Conservation (phyloP, 2,113 vertebrate genomes). For the Heterotilapia buettikoferi region DNA sequence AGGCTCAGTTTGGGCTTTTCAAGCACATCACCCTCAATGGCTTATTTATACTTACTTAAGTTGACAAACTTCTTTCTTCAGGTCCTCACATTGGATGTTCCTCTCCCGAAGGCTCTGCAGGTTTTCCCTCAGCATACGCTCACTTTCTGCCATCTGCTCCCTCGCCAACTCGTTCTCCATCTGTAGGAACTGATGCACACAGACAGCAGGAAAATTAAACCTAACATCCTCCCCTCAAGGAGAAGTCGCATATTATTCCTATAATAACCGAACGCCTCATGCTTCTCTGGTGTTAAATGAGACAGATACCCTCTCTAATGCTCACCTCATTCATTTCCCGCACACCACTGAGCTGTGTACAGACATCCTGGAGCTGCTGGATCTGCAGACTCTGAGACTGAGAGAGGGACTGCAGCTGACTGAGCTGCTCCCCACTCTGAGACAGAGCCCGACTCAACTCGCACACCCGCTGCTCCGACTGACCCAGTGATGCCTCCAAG, state of each 20-base stretch:
- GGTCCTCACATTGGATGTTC: conserved; percentile 78
- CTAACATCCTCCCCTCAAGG: neutral
- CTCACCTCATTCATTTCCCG: conserved; percentile 81
- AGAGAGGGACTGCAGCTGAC: conserved; percentile 45
- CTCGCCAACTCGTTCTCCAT: conserved; percentile 80
- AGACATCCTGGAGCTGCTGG: conserved; percentile 63
- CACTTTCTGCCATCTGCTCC: conserved; percentile 80
- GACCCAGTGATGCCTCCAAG: conserved; percentile 38
- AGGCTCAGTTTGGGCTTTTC: neutral
- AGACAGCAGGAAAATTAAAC: neutral
- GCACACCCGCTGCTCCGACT: conserved; percentile 35
- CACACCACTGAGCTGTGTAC: conserved; percentile 58
- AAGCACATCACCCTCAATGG: too few relatives aligned
- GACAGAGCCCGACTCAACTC: conserved; percentile 40
- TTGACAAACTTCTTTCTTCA: conserved; percentile 66
- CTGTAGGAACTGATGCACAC: conserved; percentile 79
- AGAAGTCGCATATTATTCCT: neutral
- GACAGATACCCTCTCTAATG: neutral
- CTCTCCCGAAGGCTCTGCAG: conserved; percentile 74
- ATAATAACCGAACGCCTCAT: neutral
- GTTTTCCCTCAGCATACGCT: conserved; percentile 68
- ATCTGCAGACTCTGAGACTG: conserved; percentile 56
- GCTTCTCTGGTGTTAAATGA: neutral
- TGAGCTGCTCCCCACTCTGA: conserved; percentile 42
- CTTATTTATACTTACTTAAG: conserved; percentile 71